Base-by-base conservation (phyloP, 1,140 invertebrate species). In the Patella vulgata region DNA sequence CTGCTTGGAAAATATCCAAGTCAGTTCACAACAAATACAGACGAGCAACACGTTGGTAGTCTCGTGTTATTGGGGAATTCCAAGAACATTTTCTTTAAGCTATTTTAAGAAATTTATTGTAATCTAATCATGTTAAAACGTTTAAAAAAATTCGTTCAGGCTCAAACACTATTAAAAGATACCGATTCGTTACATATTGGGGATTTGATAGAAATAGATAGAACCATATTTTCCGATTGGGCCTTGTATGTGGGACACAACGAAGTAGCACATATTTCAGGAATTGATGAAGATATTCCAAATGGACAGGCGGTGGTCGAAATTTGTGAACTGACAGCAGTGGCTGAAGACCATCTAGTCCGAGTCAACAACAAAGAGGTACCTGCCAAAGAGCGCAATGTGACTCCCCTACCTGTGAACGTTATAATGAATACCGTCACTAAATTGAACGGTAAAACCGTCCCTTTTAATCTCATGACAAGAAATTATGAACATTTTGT, bases 401-500 rank as follows among this genome's bases (percentile, higher is more conserved):
- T 78, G 6, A 51, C 44, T 8, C 59, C 73, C 1, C 42, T 74
- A 17, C 63, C 71, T 25, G 31, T 61, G n/a, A 70, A 79, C n/a
- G 57, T 71, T 25, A 67, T 78, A 3, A n/a, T 78, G 4, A 42
- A 50, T 12, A 68, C 66, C 30, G 75, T 66, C n/a, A 46, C 65
- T 31, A 47, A 42, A 9, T 31, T 46, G 23, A 51, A 78, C 9
- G 68, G 71, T 12, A 50, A 68, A 27, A 66, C 65, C n/a, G 73
- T 80, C 3, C 57, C 60, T 5, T 79, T 74, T 63, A 79, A 79
- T 66, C 63, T 77, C 31, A 56, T 81, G 33, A 73, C 71, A 3
- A 71, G 66, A 48, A 81, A 81, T 55, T 68, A 68, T 52, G 79
- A 81, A 71, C 78, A 79, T 63, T 81, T 73, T 57, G 75, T 77